Base-by-base conservation (phyloP, 2,888 invertebrate genomes). In the Kuschelorhynchus macadamiae region DNA sequence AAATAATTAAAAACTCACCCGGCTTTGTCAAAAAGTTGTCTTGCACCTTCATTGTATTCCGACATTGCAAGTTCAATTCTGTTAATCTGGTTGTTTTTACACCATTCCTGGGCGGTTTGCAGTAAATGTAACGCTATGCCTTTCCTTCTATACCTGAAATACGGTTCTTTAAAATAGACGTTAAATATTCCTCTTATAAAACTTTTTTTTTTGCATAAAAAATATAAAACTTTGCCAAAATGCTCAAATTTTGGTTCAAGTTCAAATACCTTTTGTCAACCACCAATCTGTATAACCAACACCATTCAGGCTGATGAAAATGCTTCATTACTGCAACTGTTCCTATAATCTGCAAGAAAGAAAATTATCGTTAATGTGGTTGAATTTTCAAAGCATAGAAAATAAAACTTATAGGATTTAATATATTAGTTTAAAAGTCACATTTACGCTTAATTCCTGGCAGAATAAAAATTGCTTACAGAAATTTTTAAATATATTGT, bases 271-370 rank as follows among this genome's bases (percentile, higher is more conserved):
- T 80, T 20, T 86, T 81, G 49, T 86, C 85, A 46, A 91, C 87
- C 17, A 88, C 88, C 72, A 91, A 84, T 63, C 90, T 84, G 74
- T 88, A 87, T 16, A 91, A 83, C 90, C 90, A 91, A 1, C 88
- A 89, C 46, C 88, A 87, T 75, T 88, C 88, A 50, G 88, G 87
- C 2, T 85, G 79, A 52, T 85, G 82, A 62, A 81, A 81, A 76
- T 89, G 90, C 72, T 87, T 86, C 65, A 86, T 85, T 0, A 90
- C 84, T 42, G 88, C 88, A 39, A 90, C 81, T 0, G 88, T 88
- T 3, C 90, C 91, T 52, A 91, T 85, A 72, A 91, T 86, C 82
- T 86, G 49, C 14, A 68, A 62, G 17, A 36, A 2, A 36, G 4
- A n/a, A 36, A n/a, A n/a, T n/a, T n/a, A n/a, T n/a, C n/a, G n/a